These are phyloP conservation scores for Gallinago nigripennis DNA, from an alignment of 2,797 vertebrate genomes.

Conservation along the genomic window DNA sequence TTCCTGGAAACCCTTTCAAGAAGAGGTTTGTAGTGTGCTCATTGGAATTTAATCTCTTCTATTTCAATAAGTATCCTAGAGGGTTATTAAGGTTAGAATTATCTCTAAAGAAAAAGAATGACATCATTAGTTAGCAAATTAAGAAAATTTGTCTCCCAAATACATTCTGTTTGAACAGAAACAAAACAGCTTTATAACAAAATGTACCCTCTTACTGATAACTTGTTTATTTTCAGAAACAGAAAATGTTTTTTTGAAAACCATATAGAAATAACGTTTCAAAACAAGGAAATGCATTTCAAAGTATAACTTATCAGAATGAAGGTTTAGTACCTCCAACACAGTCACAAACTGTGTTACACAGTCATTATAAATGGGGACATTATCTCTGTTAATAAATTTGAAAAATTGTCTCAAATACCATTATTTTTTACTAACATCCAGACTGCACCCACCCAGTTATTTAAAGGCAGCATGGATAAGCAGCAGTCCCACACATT, in stretches of 20 bases:
- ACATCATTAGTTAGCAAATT: not conserved
- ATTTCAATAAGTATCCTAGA: constrained; percentile 6
- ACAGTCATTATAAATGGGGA: not conserved
- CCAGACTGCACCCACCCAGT: not conserved
- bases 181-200: not conserved
- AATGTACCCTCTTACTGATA: not conserved
- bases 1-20: constrained; percentile 10
- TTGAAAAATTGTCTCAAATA: not conserved
- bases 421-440: not conserved
- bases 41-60: constrained; percentile 8
- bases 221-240: not conserved
- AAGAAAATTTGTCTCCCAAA: not conserved
- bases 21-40: not conserved
- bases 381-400: not conserved
- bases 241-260: not conserved
- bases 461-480: not conserved
- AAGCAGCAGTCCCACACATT: not conserved
- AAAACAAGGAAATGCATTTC: not conserved
- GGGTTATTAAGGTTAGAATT: not conserved
- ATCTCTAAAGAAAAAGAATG: not conserved
- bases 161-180: not conserved
- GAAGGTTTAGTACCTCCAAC: not conserved
- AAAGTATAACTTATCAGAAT: not conserved
- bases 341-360: not conserved
- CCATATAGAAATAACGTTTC: not conserved